Percentiles rank a stretch among this genome's conserved stretches.
Evolutionary conservation across 1,140 invertebrate species (phyloP).

Genomic region (Epicauta chinensis): DNA sequence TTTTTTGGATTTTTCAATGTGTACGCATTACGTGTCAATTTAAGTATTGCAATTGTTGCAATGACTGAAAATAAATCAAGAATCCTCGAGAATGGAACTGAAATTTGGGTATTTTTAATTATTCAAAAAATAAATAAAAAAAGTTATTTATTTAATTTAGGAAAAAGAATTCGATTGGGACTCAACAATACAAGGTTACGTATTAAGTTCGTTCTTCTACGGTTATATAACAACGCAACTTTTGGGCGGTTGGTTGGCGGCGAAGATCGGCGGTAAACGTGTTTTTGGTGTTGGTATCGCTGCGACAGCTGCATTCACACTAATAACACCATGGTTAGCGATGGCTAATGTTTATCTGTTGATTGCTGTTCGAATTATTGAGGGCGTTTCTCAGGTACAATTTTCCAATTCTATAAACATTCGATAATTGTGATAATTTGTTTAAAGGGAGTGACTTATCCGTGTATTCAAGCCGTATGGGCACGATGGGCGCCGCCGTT

Average conservation of each 20-base stretch:
- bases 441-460: slow-evolving; percentile 91
- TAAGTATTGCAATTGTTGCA: slow-evolving; percentile 84
- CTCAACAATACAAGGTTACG: slow-evolving; percentile 67
- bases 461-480: slow-evolving; percentile 84
- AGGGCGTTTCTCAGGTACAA: slow-evolving; percentile 88
- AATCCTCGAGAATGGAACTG: slow-evolving; percentile 41
- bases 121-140: no score
- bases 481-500: slow-evolving; percentile 79
- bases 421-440: neutral
- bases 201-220: slow-evolving; percentile 85
- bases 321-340: slow-evolving; percentile 75
- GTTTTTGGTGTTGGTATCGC: slow-evolving; percentile 77
- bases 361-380: slow-evolving; percentile 68
- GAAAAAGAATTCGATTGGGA: slow-evolving; percentile 72
- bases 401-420: slow-evolving; percentile 22
- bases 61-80: slow-evolving; percentile 67
- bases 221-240: slow-evolving; percentile 71
- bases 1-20: slow-evolving; percentile 88
- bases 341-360: slow-evolving; percentile 64
- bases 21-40: slow-evolving; percentile 80
- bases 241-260: slow-evolving; percentile 50
- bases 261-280: slow-evolving; percentile 52
- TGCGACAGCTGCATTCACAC: slow-evolving; percentile 70
- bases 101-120: slow-evolving; percentile 16
- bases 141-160: slow-evolving; percentile 10